Percentiles rank a stretch among this genome's conserved stretches.
Conservation (phyloP, 1,140 invertebrate genomes). For the Drosophila nikananu region DNA sequence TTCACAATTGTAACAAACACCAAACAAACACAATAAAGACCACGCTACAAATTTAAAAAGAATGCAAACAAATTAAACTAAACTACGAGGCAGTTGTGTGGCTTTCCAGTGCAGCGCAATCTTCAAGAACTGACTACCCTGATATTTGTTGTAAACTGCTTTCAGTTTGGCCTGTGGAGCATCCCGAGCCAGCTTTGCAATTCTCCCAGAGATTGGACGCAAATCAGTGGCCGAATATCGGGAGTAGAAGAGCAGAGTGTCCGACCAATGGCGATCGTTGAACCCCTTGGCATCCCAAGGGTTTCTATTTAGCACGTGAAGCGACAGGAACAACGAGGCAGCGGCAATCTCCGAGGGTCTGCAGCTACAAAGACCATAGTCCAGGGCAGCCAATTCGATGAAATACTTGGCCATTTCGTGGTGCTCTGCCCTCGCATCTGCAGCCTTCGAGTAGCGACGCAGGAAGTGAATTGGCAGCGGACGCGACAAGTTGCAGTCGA, state of each 20-base stretch:
- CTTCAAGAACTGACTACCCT: constrained; percentile 87
- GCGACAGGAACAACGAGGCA: constrained; percentile 86
- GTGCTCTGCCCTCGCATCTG: constrained; percentile 88
- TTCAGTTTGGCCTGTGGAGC: constrained; percentile 87
- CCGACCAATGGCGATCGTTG: constrained; percentile 86
- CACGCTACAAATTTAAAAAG: constrained; percentile 61
- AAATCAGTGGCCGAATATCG: constrained; percentile 87
- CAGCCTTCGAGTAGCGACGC: constrained; percentile 89
- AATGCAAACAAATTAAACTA: constrained; percentile 66
- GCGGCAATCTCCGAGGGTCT: constrained; percentile 90
- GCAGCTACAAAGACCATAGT: constrained; percentile 93
- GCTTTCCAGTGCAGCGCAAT: constrained; percentile 85
- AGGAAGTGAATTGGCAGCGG: constrained; percentile 96
- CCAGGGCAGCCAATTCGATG: constrained; percentile 93
- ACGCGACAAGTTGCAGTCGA: constrained; percentile 93
- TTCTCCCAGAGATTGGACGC: constrained; percentile 87
- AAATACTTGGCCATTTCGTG: constrained; percentile 97
- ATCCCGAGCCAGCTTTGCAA: constrained; percentile 87
- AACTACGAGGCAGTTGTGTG: constrained; percentile 4
- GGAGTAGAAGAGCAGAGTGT: constrained; percentile 88
- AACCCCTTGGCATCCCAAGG: constrained; percentile 71
- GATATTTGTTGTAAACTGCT: constrained; percentile 88
- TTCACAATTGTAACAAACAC: not conserved
- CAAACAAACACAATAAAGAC: not conserved
- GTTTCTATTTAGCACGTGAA: constrained; percentile 86